These are phyloP conservation scores for Diabrotica undecimpunctata DNA, from an alignment of 1,140 invertebrate species.

Conservation along the genomic window DNA sequence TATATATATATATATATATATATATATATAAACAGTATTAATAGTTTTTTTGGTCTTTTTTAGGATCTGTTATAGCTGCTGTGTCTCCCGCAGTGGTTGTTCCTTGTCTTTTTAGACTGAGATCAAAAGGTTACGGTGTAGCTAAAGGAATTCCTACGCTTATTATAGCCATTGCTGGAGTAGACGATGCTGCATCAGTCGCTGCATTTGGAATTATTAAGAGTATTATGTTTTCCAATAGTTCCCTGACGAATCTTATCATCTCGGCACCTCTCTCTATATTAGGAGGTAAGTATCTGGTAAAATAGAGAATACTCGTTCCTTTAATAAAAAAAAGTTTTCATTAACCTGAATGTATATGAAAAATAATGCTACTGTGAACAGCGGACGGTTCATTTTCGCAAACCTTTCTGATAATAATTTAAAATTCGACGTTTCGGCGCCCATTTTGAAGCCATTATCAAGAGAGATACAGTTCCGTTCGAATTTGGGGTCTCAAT, in stretches of 20 bases:
- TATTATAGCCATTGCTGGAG: slow-evolving; percentile 81
- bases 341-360: no score
- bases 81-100: slow-evolving; percentile 96
- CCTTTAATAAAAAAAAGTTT: no score
- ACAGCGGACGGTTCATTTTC: no score
- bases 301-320: not conserved
- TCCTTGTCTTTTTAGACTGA: slow-evolving; percentile 78
- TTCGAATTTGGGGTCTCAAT: no score
- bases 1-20: no score
- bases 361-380: no score
- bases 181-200: slow-evolving; percentile 83
- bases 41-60: slow-evolving; percentile 54
- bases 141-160: slow-evolving; percentile 93
- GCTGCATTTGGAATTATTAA: slow-evolving; percentile 85
- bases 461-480: no score
- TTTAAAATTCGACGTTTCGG: no score
- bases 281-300: slow-evolving; percentile 55
- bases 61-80: slow-evolving; percentile 79
- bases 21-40: no score
- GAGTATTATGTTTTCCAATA: slow-evolving; percentile 76
- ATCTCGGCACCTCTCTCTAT: slow-evolving; percentile 75
- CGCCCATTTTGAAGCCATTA: no score
- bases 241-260: slow-evolving; percentile 63
- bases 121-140: slow-evolving; percentile 79
- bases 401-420: no score